These are phyloP conservation scores for Bombus waltoni DNA, from an alignment of 1,140 invertebrate genomes.

Conservation along the genomic window DNA sequence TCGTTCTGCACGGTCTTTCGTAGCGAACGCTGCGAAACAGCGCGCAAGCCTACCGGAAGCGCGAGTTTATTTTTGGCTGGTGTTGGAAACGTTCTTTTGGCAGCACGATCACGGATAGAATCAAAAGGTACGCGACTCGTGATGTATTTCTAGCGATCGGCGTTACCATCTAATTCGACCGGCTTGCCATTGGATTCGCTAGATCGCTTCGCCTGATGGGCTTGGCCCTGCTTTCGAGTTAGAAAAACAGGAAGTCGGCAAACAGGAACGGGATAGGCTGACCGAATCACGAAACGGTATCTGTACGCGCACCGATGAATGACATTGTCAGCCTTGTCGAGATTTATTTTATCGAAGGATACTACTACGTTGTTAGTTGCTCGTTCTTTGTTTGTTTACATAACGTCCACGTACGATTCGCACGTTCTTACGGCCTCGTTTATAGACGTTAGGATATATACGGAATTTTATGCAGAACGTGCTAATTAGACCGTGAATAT, in stretches of 20 bases:
- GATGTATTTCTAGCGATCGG: slow-evolving; percentile 38
- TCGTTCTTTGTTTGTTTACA: background rate
- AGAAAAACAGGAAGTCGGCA: slow-evolving; percentile 1
- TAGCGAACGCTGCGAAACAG: slow-evolving; percentile 44
- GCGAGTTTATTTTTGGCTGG: slow-evolving; percentile 64
- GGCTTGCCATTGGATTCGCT: background rate
- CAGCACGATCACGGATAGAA: slow-evolving; percentile 53
- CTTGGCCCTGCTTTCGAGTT: background rate
- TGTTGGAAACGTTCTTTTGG: slow-evolving; percentile 66
- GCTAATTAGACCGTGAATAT: background rate
- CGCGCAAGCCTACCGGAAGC: slow-evolving; percentile 59
- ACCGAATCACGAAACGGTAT: background rate
- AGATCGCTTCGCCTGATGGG: background rate
- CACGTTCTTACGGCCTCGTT: no score
- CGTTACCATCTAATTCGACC: slow-evolving; percentile 1
- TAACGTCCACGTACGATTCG: background rate
- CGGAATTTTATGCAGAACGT: no score
- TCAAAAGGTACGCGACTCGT: slow-evolving; percentile 36
- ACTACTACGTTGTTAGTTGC: background rate
- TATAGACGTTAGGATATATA: no score
- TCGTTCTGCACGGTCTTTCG: slow-evolving; percentile 8
- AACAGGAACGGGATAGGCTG: background rate
- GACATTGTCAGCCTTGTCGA: background rate
- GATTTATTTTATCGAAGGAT: background rate
- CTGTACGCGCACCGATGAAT: background rate